Conservation (phyloP, 1,140 invertebrate species). For the Dysdera silvatica region DNA sequence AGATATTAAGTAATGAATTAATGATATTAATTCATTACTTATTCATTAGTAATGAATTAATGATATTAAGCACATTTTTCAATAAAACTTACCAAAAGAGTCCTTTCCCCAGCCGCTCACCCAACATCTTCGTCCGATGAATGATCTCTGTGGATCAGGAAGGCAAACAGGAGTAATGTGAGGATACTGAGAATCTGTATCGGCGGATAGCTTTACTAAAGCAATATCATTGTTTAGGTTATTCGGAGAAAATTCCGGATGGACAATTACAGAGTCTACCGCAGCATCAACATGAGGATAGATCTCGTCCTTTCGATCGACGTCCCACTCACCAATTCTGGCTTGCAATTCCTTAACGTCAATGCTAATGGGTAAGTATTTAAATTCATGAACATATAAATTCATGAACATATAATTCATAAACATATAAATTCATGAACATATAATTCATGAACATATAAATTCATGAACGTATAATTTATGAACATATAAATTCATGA, state of each 20-base stretch:
- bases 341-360: slow-evolving; percentile 5
- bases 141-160: slow-evolving; percentile 42
- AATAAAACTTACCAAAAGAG: slow-evolving; percentile 53
- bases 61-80: no score
- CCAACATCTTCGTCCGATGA: slow-evolving; percentile 49
- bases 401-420: neutral
- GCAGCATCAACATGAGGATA: slow-evolving; percentile 60
- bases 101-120: slow-evolving; percentile 74
- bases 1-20: no score
- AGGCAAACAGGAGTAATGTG: slow-evolving; percentile 65
- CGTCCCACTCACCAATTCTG: slow-evolving; percentile 65
- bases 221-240: slow-evolving; percentile 60
- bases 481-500: neutral
- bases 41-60: no score
- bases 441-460: neutral
- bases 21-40: no score
- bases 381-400: neutral
- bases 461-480: neutral
- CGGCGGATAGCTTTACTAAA: slow-evolving; percentile 52
- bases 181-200: slow-evolving; percentile 50
- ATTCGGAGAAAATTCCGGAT: slow-evolving; percentile 47
- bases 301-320: slow-evolving; percentile 63
- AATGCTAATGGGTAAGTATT: neutral
- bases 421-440: neutral
- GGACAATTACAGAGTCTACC: slow-evolving; percentile 52